These are phyloP conservation scores for Aradus depressus DNA, from an alignment of 2,888 invertebrate genomes.

Conservation along the genomic window DNA sequence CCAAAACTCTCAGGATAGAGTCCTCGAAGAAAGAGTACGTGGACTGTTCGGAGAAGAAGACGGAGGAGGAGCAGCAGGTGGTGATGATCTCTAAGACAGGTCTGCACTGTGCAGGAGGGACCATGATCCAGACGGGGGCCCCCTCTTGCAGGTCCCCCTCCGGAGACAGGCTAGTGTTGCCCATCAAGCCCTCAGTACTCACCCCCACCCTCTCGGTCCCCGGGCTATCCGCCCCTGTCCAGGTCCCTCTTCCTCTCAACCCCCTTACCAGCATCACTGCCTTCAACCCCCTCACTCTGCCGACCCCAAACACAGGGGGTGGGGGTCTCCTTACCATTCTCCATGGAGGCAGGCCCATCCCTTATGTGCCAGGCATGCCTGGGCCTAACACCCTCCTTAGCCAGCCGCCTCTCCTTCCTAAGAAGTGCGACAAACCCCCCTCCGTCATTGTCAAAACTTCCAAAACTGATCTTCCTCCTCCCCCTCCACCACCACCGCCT, in stretches of 20 bases:
- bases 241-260: constrained; percentile 29
- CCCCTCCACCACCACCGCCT: constrained; percentile 6
- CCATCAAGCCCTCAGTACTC: constrained; percentile 44
- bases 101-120: constrained; percentile 64
- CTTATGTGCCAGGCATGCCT: constrained; percentile 78
- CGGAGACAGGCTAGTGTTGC: constrained; percentile 46
- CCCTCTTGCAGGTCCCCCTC: constrained; percentile 37
- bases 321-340: constrained; percentile 52
- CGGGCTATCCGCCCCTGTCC: constrained; percentile 38
- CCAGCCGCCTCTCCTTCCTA: constrained; percentile 35
- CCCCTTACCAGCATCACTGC: constrained; percentile 29
- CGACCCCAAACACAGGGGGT: constrained; percentile 31
- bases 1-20: constrained; percentile 57
- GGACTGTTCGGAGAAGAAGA: constrained; percentile 27
- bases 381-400: constrained; percentile 55
- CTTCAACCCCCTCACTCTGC: constrained; percentile 29
- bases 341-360: constrained; percentile 63
- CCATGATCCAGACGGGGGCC: constrained; percentile 40
- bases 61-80: constrained; percentile 45
- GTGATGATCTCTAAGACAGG: constrained; percentile 55
- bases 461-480: constrained; percentile 7
- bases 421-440: constrained; percentile 6
- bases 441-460: constrained; percentile 20
- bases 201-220: constrained; percentile 45
- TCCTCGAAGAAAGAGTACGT: constrained; percentile 43